Percentiles rank a stretch among this genome's conserved stretches.
phyloP scores from a whole-genome alignment of 2,888 invertebrate genomes.

The Phanerotoma sp. region DNA sequence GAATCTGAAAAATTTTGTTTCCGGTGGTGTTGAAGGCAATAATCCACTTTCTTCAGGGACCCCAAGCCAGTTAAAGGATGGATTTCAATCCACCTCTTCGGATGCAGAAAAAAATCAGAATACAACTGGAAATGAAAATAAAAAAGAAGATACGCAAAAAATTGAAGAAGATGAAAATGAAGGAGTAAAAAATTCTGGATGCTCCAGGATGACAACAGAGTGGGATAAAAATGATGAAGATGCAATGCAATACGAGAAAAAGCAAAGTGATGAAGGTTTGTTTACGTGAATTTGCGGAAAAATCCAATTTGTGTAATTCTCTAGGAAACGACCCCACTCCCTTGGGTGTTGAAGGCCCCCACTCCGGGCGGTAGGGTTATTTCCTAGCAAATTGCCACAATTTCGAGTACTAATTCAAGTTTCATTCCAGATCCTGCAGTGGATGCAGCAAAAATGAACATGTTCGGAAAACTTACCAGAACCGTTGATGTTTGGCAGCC shows the following conservation, averaged over 20 bases:
- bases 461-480: conserved; percentile 78
- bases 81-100: conserved; percentile 26
- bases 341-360: too few relatives aligned
- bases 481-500: conserved; percentile 78
- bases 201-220: too few relatives aligned
- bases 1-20: conserved; percentile 44
- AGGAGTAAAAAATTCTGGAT: too few relatives aligned
- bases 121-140: too few relatives aligned
- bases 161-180: conserved; percentile 82
- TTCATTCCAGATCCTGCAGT: conserved; percentile 60
- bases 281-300: too few relatives aligned
- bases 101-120: too few relatives aligned
- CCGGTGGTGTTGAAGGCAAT: conserved; percentile 39
- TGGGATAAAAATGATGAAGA: background rate
- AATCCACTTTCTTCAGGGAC: conserved; percentile 28
- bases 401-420: background rate
- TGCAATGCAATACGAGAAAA: too few relatives aligned
- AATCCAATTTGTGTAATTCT: too few relatives aligned
- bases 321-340: too few relatives aligned
- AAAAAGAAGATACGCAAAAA: conserved; percentile 59
- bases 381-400: too few relatives aligned
- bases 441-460: conserved; percentile 72
- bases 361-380: too few relatives aligned
- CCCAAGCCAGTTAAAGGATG: conserved; percentile 36
- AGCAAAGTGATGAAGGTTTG: too few relatives aligned